Conservation (phyloP, 2,888 invertebrate genomes). For the Rhingia campestris region DNA sequence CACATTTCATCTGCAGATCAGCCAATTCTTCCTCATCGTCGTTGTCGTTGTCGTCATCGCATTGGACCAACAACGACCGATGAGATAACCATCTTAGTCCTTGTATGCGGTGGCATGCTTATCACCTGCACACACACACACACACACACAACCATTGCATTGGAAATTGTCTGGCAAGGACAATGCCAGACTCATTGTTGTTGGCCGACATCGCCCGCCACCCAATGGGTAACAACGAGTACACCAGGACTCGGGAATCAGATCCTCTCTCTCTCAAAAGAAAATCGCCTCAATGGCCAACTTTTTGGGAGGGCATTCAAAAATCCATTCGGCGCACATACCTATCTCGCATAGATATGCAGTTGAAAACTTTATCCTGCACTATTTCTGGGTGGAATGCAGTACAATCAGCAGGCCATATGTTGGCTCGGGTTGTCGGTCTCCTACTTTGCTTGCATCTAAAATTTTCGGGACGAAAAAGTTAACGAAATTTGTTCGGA, state of each 20-base stretch:
- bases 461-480: slow-evolving; percentile 37
- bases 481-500: slow-evolving; percentile 58
- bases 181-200: slow-evolving; percentile 43
- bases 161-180: slow-evolving; percentile 25
- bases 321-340: not conserved
- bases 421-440: not conserved
- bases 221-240: not conserved
- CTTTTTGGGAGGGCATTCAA: slow-evolving; percentile 18
- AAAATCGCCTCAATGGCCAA: slow-evolving; percentile 6
- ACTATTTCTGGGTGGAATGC: slow-evolving; percentile 19
- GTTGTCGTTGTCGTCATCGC: slow-evolving; percentile 1
- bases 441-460: slow-evolving; percentile 35
- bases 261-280: slow-evolving; percentile 14
- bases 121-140: slow-evolving; percentile 62
- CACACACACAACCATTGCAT: slow-evolving; percentile 20
- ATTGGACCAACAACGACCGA: slow-evolving; percentile 23
- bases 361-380: slow-evolving; percentile 49
- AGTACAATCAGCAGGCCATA: slow-evolving; percentile 20
- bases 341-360: not conserved
- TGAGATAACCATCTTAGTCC: slow-evolving; percentile 62
- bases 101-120: slow-evolving; percentile 59
- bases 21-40: slow-evolving; percentile 28
- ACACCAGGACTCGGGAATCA: slow-evolving; percentile 10
- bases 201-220: not conserved
- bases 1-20: slow-evolving; percentile 71